Conservation (phyloP, 1,140 invertebrate species). For the Philopotamus ludificatus region DNA sequence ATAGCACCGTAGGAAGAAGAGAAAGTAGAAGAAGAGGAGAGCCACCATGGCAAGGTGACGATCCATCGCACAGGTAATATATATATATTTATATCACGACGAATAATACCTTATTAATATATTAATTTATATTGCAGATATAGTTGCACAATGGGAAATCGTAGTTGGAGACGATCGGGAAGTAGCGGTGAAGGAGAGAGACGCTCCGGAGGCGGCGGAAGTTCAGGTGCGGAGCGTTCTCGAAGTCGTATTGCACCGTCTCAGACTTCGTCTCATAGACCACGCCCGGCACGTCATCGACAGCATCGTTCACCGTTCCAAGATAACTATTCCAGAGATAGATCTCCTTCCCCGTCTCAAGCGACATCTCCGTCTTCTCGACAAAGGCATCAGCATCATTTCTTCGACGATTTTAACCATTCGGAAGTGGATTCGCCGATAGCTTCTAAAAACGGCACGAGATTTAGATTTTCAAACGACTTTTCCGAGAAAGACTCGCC, state of each 20-base stretch:
- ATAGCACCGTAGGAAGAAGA: constrained; percentile 39
- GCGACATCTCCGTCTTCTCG: constrained; percentile 13
- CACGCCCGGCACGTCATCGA: constrained; percentile 46
- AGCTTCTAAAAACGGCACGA: constrained; percentile 42
- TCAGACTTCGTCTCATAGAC: constrained; percentile 42
- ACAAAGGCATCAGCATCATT: constrained; percentile 30
- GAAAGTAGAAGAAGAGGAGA: constrained; percentile 37
- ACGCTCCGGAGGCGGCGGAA: constrained; percentile 44
- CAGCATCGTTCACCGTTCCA: constrained; percentile 43
- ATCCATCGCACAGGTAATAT: constrained; percentile 31
- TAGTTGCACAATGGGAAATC: constrained; percentile 52
- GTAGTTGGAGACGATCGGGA: constrained; percentile 46
- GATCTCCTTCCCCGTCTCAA: constrained; percentile 27
- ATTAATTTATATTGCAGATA: constrained; percentile 43
- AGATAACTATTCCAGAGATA: constrained; percentile 46
- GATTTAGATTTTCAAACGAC: constrained; percentile 59
- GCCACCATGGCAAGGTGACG: constrained; percentile 38
- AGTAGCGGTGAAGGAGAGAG: constrained; percentile 35
- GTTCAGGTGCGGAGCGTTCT: constrained; percentile 44
- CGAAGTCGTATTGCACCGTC: constrained; percentile 46
- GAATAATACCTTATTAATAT: not conserved
- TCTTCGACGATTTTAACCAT: constrained; percentile 40
- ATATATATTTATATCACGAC: no score
- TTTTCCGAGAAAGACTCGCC: constrained; percentile 56
- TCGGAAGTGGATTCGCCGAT: constrained; percentile 38